Conservation (phyloP, 2,113 vertebrate genomes). For the Physeter macrocephalus region DNA sequence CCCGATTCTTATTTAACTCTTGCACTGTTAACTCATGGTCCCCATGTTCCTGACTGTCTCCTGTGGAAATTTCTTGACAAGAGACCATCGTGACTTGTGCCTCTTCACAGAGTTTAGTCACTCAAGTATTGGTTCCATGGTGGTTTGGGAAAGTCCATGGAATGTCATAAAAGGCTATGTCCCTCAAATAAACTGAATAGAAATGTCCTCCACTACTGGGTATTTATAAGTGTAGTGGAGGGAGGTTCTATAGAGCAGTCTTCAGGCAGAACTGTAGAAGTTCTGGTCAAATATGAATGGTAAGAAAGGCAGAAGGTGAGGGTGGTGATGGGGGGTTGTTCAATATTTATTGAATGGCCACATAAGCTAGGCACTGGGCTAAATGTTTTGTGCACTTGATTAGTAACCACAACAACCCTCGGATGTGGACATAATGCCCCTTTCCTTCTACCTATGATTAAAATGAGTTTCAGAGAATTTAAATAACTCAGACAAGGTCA, state of each 20-base stretch:
- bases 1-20: background rate
- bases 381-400: background rate
- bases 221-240: background rate
- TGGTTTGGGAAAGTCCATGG: background rate
- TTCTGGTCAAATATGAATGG: background rate
- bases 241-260: background rate
- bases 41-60: background rate
- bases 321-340: background rate
- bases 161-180: background rate
- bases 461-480: background rate
- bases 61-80: background rate
- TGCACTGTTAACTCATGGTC: background rate
- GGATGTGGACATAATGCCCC: background rate
- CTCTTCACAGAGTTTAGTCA: background rate
- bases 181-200: background rate
- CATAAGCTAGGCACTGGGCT: background rate
- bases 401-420: background rate
- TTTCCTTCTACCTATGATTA: background rate
- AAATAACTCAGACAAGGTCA: background rate
- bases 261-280: background rate
- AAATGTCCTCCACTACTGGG: background rate
- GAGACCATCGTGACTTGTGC: background rate
- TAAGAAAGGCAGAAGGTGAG: background rate
- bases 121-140: background rate
- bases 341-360: background rate